Base-by-base conservation (phyloP, 2,888 invertebrate species). In the Polietes domitor region DNA sequence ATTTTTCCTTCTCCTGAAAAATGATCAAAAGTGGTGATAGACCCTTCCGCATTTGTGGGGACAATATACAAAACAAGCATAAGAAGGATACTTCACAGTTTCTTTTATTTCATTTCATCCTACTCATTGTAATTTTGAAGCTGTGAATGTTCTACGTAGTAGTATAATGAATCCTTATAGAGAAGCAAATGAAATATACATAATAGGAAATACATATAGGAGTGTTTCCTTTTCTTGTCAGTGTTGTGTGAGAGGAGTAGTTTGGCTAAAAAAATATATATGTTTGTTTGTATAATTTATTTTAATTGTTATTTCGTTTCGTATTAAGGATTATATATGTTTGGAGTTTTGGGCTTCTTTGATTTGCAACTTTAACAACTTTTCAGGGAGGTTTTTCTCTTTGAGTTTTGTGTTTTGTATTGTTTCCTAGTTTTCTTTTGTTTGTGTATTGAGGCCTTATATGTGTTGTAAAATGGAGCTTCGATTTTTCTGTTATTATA, bases 211-310 rank as follows among this genome's bases (percentile, higher is more conserved):
- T 47, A 50, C 50, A 50, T 19, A 74, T 47, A 47, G 10, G 47
- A 10, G n/a, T n/a, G 6, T 47, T 47, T 47, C 10, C 10, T 78
- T 77, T 53, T 43, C 28, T 58, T 9, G 50, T 32, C 32, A 32
- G 32, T 32, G 32, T 32, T 32, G 32, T 32, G 50, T 15, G 47
- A 41, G 24, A 43, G n/a, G n/a, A 61, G 50, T 17, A 41, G 63
- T 79, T 76, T 79, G 19, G 72, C 80, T 83, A 78, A 78, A 85
- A 85, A 85, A 83, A 83, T 83, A 83, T 79, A 84, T 55, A 7
- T 81, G 41, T 70, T 76, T 68, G 3, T 70, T 28, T 19, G 41
- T 41, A 41, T 41, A 21, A 47, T 63, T 26, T 41, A 72, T 72
- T 21, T 68, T 26, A 63, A 55, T 53, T 71, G 53, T n/a, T 70